Conservation (phyloP, 2,888 invertebrate species). For the Torymus auratus region DNA sequence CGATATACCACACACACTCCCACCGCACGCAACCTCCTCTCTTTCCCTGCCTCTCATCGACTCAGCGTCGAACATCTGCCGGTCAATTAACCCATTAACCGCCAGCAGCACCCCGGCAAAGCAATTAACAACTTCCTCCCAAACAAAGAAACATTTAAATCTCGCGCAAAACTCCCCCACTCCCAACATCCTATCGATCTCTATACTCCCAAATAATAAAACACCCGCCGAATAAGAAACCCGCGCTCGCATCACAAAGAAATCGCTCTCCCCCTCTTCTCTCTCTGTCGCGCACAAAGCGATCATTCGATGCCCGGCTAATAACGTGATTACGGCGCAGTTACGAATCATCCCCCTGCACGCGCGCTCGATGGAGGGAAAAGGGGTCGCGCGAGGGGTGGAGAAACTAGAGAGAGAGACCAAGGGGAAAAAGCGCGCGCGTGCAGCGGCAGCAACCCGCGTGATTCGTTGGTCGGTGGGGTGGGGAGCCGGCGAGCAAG, state of each 20-base stretch:
- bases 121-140: no score
- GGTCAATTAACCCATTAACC: no score
- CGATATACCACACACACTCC: no score
- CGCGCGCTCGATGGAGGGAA: background rate
- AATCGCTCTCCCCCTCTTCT: no score
- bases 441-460: background rate
- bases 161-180: no score
- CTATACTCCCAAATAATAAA: no score
- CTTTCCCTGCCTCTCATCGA: no score
- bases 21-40: no score
- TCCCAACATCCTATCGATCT: no score
- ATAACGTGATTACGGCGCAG: slow-evolving; percentile 55
- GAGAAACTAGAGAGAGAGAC: background rate
- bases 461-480: slow-evolving; percentile 11
- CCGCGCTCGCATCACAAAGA: no score
- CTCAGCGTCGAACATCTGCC: background rate
- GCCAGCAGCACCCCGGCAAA: no score
- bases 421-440: slow-evolving; percentile 27
- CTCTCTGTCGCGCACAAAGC: background rate
- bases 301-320: slow-evolving; percentile 48
- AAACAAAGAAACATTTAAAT: background rate
- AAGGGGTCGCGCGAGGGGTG: background rate
- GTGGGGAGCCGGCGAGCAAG: background rate
- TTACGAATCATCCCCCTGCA: slow-evolving; percentile 47
- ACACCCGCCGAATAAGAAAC: no score